Conservation (phyloP, 2,113 vertebrate species). For the Chaenocephalus aceratus region DNA sequence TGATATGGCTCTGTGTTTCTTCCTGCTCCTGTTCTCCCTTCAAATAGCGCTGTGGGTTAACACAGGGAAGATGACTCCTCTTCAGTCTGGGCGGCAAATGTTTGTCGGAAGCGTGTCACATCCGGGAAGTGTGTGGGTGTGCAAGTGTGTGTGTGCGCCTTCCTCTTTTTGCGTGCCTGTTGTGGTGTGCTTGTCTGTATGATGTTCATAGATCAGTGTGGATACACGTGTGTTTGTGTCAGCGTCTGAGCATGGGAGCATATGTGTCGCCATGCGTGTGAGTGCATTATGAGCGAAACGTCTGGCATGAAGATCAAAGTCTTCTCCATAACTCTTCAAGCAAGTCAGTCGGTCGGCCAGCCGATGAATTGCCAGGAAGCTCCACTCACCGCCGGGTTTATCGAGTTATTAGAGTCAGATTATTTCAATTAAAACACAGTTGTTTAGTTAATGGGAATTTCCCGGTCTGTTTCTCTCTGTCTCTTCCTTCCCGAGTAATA, state of each 20-base stretch:
- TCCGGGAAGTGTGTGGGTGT: conserved; percentile 35
- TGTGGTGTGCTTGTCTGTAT: conserved; percentile 7
- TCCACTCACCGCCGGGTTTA: conserved; percentile 49
- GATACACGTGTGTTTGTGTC: conserved; percentile 48
- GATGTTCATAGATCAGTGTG: conserved; percentile 18
- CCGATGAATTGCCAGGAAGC: conserved; percentile 68
- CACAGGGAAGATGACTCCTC: conserved; percentile 16
- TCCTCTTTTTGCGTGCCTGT: conserved; percentile 13
- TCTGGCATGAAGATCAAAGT: conserved; percentile 78
- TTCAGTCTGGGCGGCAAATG: conserved; percentile 19
- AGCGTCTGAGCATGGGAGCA: conserved; percentile 51
- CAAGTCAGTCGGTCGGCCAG: conserved; percentile 49
- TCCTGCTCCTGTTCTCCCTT: conserved; percentile 12
- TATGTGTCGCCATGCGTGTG: conserved; percentile 62
- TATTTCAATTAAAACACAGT: conserved; percentile 68
- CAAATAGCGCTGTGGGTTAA: conserved; percentile 10
- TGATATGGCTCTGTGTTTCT: not conserved
- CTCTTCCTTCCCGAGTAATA: not conserved
- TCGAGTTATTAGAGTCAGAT: conserved; percentile 64
- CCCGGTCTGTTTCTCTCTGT: not conserved
- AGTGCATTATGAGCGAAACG: conserved; percentile 60
- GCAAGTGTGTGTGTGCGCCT: not conserved
- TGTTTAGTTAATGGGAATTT: conserved; percentile 48
- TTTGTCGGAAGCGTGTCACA: conserved; percentile 44
- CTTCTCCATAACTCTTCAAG: conserved; percentile 57